Percentiles rank a stretch among this genome's conserved stretches.
Evolutionary conservation across 2,113 vertebrate species (phyloP).

Genomic region (Anguilla rostrata): DNA sequence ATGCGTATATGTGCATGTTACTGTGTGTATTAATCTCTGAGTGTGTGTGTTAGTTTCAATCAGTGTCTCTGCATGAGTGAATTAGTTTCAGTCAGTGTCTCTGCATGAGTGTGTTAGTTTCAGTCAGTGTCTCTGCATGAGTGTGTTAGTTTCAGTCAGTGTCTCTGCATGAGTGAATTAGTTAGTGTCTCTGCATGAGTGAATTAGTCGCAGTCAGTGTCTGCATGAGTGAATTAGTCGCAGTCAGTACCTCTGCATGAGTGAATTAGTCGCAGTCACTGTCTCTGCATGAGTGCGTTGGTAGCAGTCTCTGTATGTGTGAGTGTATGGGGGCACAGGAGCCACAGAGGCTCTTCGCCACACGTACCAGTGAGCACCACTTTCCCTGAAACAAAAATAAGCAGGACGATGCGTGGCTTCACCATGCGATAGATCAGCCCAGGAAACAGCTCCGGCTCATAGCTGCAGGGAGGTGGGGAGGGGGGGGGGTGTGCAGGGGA

Average conservation of each 20-base stretch:
- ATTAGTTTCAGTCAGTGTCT: neutral
- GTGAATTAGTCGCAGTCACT: too few species aligned
- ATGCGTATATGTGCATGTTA: neutral
- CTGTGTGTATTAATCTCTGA: too few species aligned
- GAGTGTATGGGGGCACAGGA: neutral
- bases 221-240: too few species aligned
- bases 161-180: too few species aligned
- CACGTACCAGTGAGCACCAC: constrained; percentile 89
- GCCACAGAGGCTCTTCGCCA: neutral
- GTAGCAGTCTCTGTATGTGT: neutral
- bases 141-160: neutral
- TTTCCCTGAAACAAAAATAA: constrained; percentile 97
- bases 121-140: neutral
- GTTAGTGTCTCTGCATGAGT: too few species aligned
- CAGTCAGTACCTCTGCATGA: too few species aligned
- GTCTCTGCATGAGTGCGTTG: neutral
- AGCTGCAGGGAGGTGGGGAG: constrained; percentile 64
- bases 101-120: neutral
- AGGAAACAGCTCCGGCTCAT: constrained; percentile 95
- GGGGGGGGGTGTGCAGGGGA: neutral
- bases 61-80: neutral
- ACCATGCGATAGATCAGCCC: constrained; percentile 98
- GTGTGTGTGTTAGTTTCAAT: neutral
- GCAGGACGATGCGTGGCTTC: constrained; percentile 91
- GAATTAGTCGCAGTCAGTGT: too few species aligned